These are phyloP conservation scores for Euthynnus affinis DNA, from an alignment of 2,797 vertebrate genomes.

Conservation along the genomic window DNA sequence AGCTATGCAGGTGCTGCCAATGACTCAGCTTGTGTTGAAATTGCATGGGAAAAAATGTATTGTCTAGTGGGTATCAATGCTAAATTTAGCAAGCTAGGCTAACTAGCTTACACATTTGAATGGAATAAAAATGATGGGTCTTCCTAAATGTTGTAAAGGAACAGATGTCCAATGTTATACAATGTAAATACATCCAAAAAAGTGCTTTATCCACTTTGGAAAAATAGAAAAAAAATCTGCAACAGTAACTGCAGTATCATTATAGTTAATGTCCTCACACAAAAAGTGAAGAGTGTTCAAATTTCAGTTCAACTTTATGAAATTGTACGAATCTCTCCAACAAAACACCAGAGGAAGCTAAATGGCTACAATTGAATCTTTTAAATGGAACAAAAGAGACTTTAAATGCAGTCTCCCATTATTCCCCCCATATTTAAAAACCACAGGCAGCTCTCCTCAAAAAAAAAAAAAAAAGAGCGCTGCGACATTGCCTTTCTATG, in stretches of 20 bases:
- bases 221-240: neutral
- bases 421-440: slow-evolving; percentile 17
- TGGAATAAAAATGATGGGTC: neutral
- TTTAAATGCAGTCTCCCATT: neutral
- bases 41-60: no score
- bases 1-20: no score
- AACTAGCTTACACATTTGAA: no score
- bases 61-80: no score
- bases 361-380: slow-evolving; percentile 31
- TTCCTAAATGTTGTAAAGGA: neutral
- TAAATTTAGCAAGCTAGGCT: no score
- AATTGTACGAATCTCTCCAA: slow-evolving; percentile 4
- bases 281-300: neutral
- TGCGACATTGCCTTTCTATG: slow-evolving; percentile 39
- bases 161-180: neutral
- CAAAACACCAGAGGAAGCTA: slow-evolving; percentile 36
- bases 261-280: neutral
- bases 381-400: slow-evolving; percentile 37
- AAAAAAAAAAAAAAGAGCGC: slow-evolving; percentile 58
- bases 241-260: neutral
- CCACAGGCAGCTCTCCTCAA: slow-evolving; percentile 10
- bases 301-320: slow-evolving; percentile 11
- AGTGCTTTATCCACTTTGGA: neutral
- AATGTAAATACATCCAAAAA: no score
- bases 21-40: no score